A percentile compares a stretch with the other conserved stretches of the same genome.
These are phyloP conservation scores for Linurgus olivaceus DNA, from an alignment of 2,797 vertebrate genomes.

Conservation along the genomic window DNA sequence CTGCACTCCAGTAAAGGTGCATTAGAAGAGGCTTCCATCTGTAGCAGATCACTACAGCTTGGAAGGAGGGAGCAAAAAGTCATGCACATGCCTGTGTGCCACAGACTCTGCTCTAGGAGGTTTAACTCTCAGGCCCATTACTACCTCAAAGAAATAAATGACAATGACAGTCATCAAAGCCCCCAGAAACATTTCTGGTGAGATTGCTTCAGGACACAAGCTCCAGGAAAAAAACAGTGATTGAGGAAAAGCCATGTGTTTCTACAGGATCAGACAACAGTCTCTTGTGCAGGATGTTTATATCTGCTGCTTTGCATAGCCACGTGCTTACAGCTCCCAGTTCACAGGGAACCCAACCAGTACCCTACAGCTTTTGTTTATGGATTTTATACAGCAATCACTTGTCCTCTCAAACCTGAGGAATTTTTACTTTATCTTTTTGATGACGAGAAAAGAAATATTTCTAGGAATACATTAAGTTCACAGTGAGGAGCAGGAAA, in stretches of 20 bases:
- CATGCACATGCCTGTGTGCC: neutral
- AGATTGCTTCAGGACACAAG: neutral
- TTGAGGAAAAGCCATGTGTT: neutral
- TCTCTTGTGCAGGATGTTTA: neutral
- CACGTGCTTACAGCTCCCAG: neutral
- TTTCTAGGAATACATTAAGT: neutral
- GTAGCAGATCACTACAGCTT: neutral
- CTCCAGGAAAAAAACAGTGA: neutral
- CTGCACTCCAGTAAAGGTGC: fast-evolving
- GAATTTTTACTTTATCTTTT: neutral
- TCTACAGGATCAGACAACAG: neutral
- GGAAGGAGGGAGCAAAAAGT: neutral
- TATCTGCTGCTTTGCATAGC: neutral
- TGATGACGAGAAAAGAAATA: neutral
- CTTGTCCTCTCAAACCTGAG: neutral
- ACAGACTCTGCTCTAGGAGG: neutral
- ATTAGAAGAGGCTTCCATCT: neutral
- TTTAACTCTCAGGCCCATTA: neutral
- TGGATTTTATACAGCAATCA: neutral
- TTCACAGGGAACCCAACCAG: neutral
- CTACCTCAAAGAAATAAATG: neutral
- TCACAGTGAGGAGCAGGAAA: neutral
- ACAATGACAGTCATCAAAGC: neutral
- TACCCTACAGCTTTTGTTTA: neutral
- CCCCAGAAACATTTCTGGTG: neutral